phyloP scores from a whole-genome alignment of 35 echinoderm and acorn worm genomes.

The Acanthaster planci region DNA sequence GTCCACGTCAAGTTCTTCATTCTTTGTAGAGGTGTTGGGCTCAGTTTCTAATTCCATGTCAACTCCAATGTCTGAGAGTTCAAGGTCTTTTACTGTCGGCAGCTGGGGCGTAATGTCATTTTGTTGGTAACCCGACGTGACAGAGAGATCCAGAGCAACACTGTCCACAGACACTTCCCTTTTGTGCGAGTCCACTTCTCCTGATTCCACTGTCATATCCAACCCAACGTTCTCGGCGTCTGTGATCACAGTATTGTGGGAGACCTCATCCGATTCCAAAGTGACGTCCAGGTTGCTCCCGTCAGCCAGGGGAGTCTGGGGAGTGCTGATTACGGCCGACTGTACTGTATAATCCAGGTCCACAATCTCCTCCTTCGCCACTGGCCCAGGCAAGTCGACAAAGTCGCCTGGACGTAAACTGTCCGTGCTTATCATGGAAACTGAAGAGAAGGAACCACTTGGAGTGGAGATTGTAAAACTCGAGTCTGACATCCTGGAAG shows the following conservation, averaged over 20 bases:
- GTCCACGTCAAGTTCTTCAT: neutral
- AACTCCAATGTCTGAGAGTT: neutral
- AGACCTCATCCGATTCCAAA: neutral
- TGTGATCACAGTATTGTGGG: neutral
- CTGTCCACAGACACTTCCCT: neutral
- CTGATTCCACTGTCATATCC: neutral
- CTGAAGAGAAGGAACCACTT: constrained; percentile 50
- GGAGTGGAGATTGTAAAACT: constrained; percentile 91
- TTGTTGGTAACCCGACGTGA: constrained; percentile 11
- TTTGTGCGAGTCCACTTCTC: neutral
- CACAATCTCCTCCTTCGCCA: neutral
- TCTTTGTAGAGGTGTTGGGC: neutral
- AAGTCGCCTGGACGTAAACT: neutral
- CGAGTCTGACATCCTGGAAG: constrained; percentile 31
- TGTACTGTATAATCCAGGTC: constrained; percentile 16
- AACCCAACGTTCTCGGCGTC: neutral
- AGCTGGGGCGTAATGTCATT: neutral
- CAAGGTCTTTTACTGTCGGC: constrained; percentile 17
- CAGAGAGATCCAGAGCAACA: constrained; percentile 11
- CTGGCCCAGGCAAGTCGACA: neutral
- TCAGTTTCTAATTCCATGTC: neutral
- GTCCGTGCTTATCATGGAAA: constrained; percentile 41
- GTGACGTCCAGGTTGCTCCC: neutral
- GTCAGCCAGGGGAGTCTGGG: neutral
- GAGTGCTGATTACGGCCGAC: neutral